Evolutionary conservation across 2,797 vertebrate species (phyloP), one percentile per base, ranked within the genome.

Genomic region (Channallabes apus): DNA sequence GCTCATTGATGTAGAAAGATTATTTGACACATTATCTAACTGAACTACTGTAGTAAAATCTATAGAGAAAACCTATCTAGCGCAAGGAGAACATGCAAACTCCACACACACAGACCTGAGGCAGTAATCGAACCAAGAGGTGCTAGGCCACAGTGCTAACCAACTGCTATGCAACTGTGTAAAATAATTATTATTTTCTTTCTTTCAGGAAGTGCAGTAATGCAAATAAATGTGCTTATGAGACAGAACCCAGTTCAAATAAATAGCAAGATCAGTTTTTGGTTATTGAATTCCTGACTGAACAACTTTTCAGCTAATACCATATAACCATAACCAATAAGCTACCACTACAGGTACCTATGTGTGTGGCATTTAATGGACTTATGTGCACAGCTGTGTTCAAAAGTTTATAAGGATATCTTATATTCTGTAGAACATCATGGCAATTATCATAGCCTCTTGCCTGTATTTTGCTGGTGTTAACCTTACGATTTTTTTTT

Each of bases 381-480:
- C n/a, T 54, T 51, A 51, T n/a, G n/a, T 51, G 41, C 72, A 75
- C 24, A 75, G 24, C 46, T 75, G n/a, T 58, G 15, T 76, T 76
- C 3, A 32, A 1, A 76, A 18, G 6, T 54, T 54, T 24, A 75
- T 75, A 56, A 18, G 3, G n/a, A 75, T 51, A 2, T 54, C 14
- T n/a, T 54, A 15, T 76, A 27, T 58, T 76, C 15, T 76, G 51
- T 51, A 32, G 15, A 12, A 76, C 9, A 18, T 54, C 12, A 46
- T 73, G 24, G 24, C 41, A 56, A 2, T 46, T 14, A 46, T 72
- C 22, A 54, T 27, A 15, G 27, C 3, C 7, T 32, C 17, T 56
- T 35, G 20, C 20, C 35, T 35, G 32, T 22, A 61, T 61, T 24
- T 35, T 5, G 24, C 29, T 61, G 18, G 56, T 24, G 9, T 61